A percentile compares a stretch with the other conserved stretches of the same genome.
Conservation (phyloP, 2,113 vertebrate species). For the Mohoua ochrocephala region DNA sequence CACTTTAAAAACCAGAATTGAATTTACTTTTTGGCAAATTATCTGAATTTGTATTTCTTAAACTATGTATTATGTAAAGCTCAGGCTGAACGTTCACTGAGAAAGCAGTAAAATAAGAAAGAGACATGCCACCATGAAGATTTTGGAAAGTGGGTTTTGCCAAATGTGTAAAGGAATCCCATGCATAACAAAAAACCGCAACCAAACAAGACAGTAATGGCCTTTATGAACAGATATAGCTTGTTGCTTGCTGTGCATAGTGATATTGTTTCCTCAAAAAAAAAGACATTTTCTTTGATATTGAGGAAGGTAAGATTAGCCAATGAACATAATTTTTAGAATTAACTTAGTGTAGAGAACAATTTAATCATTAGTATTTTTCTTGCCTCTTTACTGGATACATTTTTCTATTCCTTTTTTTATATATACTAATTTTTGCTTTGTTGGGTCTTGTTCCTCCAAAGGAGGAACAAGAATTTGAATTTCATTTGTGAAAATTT, state of each 20-base stretch:
- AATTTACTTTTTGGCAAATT: neutral
- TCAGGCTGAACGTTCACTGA: neutral
- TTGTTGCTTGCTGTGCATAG: neutral
- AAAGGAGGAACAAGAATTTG: no score
- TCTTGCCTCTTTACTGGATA: neutral
- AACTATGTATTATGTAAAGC: neutral
- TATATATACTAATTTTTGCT: neutral
- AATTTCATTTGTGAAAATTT: neutral
- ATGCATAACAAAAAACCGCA: rapidly evolving
- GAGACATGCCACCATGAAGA: neutral
- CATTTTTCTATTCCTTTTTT: neutral
- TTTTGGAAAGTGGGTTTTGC: neutral
- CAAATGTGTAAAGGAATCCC: neutral
- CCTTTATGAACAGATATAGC: neutral
- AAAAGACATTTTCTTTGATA: neutral
- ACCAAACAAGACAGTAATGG: neutral
- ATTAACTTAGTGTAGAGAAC: neutral
- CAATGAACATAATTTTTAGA: neutral
- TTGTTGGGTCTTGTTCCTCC: neutral
- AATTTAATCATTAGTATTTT: neutral
- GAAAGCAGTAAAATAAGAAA: neutral
- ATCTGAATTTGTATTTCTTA: neutral
- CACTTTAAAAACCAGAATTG: neutral
- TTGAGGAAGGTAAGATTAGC: neutral
- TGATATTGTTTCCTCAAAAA: neutral